Evolutionary conservation across 2,113 vertebrate species (phyloP).

Genomic region (Axis porcinus): DNA sequence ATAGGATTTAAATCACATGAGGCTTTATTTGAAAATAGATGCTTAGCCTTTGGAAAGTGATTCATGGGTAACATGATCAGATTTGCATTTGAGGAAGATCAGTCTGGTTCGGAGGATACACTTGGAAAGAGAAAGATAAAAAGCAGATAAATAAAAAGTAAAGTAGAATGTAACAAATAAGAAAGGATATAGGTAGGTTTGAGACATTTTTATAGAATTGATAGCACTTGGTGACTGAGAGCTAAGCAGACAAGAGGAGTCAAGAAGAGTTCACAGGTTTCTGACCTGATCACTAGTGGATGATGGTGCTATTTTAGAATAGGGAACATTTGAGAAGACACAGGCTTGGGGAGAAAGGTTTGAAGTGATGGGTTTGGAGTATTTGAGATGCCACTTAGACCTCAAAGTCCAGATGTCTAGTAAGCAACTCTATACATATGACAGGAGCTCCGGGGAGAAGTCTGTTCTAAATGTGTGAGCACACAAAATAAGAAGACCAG

Average conservation of each 20-base stretch:
- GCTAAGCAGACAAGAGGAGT: not conserved
- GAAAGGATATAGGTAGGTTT: not conserved
- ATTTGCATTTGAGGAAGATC: conserved; percentile 13
- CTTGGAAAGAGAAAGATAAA: not conserved
- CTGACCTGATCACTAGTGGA: not conserved
- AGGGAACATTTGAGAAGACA: not conserved
- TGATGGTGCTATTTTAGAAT: not conserved
- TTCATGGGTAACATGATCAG: not conserved
- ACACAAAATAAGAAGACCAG: not conserved
- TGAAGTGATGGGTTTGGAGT: not conserved
- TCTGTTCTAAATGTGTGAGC: not conserved
- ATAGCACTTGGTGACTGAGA: not conserved
- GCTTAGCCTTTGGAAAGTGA: not conserved
- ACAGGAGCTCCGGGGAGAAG: not conserved
- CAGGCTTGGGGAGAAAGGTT: not conserved
- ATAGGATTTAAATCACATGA: not conserved
- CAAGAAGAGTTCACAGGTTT: not conserved
- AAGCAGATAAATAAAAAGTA: not conserved
- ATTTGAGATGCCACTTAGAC: not conserved
- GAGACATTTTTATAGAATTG: not conserved
- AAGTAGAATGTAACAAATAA: not conserved
- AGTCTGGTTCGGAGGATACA: not conserved
- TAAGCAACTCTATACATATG: not conserved
- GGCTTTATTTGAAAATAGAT: not conserved
- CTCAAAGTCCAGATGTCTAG: not conserved